Evolutionary conservation across 1,140 invertebrate genomes (phyloP), one percentile per base, ranked within the genome.

Genomic region (Asbolus verrucosus): DNA sequence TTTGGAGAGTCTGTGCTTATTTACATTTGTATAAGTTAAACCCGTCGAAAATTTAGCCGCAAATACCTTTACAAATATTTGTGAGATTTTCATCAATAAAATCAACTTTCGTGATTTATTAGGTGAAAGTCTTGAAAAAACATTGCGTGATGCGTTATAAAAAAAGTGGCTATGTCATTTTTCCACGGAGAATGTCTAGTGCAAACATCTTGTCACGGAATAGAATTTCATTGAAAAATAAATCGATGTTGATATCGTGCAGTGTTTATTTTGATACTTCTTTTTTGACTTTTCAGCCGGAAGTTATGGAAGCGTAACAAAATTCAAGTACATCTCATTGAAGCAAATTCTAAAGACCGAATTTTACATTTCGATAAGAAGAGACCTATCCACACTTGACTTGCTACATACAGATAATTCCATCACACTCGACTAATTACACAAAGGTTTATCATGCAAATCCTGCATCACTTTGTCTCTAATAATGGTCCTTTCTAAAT

Each of bases 351-450:
- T 11, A 11, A 36, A 36, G 43, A 50, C 16, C 16, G 18, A 11
- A n/a, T 27, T 54, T 11, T 27, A 54, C 46, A 27, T 24, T 54
- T 54, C 21, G 46, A 27, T 54, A 54, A 54, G 46, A 54, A 21
- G 46, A 54, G 46, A 50, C 43, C 39, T 9, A 54, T 19, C n/a
- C 46, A 54, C 46, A 54, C 21, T 54, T 27, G 21, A 2, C 46
- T 24, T 54, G 46, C 14, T 54, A 54, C 46, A 54, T 54, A 27
- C 21, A 54, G 41, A 54, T 54, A 54, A 54, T 54, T 54, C 18
- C 21, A 54, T 19, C 46, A 54, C 46, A 54, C 46, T 21, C 46
- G 46, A 54, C 19, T 54, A 54, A 54, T 54, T 54, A 27, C 21
- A 54, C 46, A 54, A 54, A 54, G 46, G 46, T 54, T 54, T 54